Base-by-base conservation (phyloP, 23 tunicate genomes). In the Halocynthia aurantium region DNA sequence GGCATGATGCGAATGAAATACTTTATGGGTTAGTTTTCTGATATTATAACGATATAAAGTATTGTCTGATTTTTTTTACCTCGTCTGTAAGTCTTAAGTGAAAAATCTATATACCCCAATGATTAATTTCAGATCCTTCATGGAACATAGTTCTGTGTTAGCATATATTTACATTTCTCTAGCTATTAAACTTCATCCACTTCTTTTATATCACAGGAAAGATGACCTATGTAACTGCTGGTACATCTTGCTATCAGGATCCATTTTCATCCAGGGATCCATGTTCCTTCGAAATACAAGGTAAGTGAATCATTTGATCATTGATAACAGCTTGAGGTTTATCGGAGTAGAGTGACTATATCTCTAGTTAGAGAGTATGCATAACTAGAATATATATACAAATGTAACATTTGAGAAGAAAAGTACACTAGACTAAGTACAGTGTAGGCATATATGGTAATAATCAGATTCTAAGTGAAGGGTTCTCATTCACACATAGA, bases 181-280 rank as follows among this genome's bases (percentile, higher is more conserved):
- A 4, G 44, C 44, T 31, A 31, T 31, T 31, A 4, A 31, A 31
- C n/a, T 18, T 21, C 5, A 13, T 21, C 44, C 10, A 76, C 15
- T 20, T 51, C 10, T 68, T 20, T 68, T 69, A 67, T 10, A 10
- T 81, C 76, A 22, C 81, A 92, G 98, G 65, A 84, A 85, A 70
- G 87, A 90, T 64, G 99, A 96, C 52, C 85, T 77, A 17, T 96
- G 90, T 58, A 72, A 74, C 7, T 96, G 96, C 55, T 96, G 96
- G 96, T 96, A 84, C 73, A 77, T 96, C 64, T 78, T 96, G 40
- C 76, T 86, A 73, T 85, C 93, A 51, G 99, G 99, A 52, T 82
- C 96, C 7, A 90, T 96, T n/a, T 96, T 85, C 68, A 78, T 85
- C 51, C 82, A 90, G 60, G 96, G 99, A 11, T 82, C 93, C 15